Base-by-base conservation (phyloP, 2,797 vertebrate species). In the Parotocinclus haroldoi region DNA sequence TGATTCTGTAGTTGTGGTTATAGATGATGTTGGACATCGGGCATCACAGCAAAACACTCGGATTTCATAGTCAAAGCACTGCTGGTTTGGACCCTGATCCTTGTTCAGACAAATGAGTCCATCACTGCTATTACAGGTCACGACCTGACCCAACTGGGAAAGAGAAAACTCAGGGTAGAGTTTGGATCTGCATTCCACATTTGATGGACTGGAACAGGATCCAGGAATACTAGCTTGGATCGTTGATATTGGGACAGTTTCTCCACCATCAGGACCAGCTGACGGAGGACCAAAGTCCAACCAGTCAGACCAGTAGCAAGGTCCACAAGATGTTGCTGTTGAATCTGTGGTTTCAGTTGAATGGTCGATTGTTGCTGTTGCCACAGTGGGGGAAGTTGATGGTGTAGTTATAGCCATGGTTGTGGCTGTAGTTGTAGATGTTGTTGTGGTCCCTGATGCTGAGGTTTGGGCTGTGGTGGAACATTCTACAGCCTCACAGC, bases 401-500 rank as follows among this genome's bases (percentile, higher is more conserved):
- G 54, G 12, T 0, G 9, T 10, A 1, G 14, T 58, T 3, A 11
- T 9, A 0, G 19, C 10, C 9, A n/a, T 61, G 0, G 53, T 11
- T 49, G 38, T 49, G 10, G 45, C 0, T 38, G 1, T 40, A 10
- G 55, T n/a, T 7, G 11, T 62, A 0, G 54, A 19, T 37, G 19
- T 17, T 50, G n/a, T 14, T 7, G 52, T 38, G 7, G 59, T 12
- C 27, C 27, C 27, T 1, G 52, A 19, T n/a, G 51, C 52, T 9
- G 48, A 1, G 11, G n/a, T 12, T 13, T 12, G 0, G 38, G 77
- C 72, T 52, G 65, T 40, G 7, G 61, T 61, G 17, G 19, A 19
- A 39, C 78, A 80, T 14, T 56, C 16, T 3, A 40, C 19, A 9
- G 1, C 52, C 7, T 69, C 58, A 53, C 83, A 86, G 50, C 85